These are phyloP conservation scores for Nasonia vitripennis DNA, from an alignment of 1,140 invertebrate genomes.

Conservation along the genomic window DNA sequence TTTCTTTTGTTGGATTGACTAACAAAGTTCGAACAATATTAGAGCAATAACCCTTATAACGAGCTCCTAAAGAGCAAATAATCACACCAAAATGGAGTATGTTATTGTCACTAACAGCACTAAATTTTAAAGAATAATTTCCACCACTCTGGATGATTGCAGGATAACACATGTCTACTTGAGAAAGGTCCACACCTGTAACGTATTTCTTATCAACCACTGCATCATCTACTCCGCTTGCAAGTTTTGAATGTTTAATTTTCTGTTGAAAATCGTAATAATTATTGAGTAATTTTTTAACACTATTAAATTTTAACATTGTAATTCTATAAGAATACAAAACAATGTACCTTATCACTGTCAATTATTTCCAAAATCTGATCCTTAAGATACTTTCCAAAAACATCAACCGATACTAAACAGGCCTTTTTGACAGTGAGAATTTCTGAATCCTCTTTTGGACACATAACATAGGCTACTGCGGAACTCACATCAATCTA, in stretches of 20 bases:
- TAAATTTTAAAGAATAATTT: slow-evolving; percentile 98
- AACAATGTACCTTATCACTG: slow-evolving; percentile 86
- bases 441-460: slow-evolving; percentile 96
- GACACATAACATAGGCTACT: slow-evolving; percentile 91
- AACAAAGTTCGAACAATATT: slow-evolving; percentile 98
- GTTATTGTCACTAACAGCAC: slow-evolving; percentile 95
- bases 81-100: slow-evolving; percentile 97
- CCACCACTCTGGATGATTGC: slow-evolving; percentile 99
- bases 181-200: slow-evolving; percentile 87
- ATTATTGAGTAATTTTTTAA: slow-evolving; percentile 13
- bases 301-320: not conserved
- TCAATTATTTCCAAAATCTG: slow-evolving; percentile 99
- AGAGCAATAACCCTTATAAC: slow-evolving; percentile 99
- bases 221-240: slow-evolving; percentile 95
- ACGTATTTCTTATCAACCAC: slow-evolving; percentile 96
- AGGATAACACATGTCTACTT: slow-evolving; percentile 98
- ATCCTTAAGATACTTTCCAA: slow-evolving; percentile 96
- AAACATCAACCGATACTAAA: slow-evolving; percentile 94
- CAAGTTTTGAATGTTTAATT: slow-evolving; percentile 94
- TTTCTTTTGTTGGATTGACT: slow-evolving; percentile 91
- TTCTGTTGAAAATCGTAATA: slow-evolving; percentile 80
- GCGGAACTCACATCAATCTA: slow-evolving; percentile 90
- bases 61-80: slow-evolving; percentile 93
- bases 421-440: slow-evolving; percentile 96
- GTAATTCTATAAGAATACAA: slow-evolving; percentile 37